Conservation (phyloP, 2,113 vertebrate genomes). For the Mellivora capensis region DNA sequence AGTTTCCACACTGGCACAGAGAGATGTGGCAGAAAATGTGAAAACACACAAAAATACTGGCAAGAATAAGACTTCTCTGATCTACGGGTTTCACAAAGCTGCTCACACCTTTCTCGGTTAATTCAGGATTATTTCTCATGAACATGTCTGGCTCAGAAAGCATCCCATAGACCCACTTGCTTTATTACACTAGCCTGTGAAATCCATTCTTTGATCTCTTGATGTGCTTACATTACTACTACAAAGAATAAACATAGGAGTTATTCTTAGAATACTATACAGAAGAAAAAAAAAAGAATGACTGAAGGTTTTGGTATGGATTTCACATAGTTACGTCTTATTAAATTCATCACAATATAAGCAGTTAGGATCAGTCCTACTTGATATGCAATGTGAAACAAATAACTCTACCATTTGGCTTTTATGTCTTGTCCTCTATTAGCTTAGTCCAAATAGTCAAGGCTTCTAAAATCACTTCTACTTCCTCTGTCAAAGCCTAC, state of each 20-base stretch:
- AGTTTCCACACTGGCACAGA: not conserved
- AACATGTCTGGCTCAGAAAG: not conserved
- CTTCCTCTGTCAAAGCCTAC: not conserved
- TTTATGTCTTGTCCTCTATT: not conserved
- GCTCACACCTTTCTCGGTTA: not conserved
- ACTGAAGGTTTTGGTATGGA: not conserved
- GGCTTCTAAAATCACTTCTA: not conserved
- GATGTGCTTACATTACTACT: not conserved
- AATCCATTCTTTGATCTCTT: not conserved
- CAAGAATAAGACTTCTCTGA: not conserved
- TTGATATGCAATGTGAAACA: not conserved
- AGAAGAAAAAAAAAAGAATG: not conserved
- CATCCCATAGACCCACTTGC: not conserved
- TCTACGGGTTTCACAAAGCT: not conserved
- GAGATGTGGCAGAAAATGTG: not conserved
- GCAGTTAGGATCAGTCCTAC: not conserved
- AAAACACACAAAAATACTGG: not conserved
- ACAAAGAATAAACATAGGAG: not conserved
- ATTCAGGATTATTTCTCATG: not conserved
- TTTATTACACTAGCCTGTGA: not conserved
- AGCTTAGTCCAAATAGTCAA: not conserved
- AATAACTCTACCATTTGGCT: not conserved
- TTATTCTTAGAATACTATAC: not conserved
- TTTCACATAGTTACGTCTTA: not conserved
- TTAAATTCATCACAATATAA: slow-evolving; percentile 9